These are phyloP conservation scores for Scaptodrosophila lebanonensis DNA, from an alignment of 1,140 invertebrate genomes.

Conservation along the genomic window DNA sequence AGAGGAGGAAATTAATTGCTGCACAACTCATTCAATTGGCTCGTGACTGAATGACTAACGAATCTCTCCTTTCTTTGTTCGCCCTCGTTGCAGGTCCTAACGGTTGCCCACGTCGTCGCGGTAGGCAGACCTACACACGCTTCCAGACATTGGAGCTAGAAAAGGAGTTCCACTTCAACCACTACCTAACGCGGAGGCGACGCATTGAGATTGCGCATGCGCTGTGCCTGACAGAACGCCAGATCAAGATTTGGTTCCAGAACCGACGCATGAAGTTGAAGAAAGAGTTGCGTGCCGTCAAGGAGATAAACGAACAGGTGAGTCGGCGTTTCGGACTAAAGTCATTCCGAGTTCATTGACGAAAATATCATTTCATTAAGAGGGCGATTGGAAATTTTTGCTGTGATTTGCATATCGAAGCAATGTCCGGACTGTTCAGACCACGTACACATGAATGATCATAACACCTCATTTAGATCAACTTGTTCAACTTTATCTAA, in stretches of 20 bases:
- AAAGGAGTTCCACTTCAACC: constrained; percentile 99
- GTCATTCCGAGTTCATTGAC: no score
- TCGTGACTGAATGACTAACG: constrained; percentile 42
- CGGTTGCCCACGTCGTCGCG: constrained; percentile 94
- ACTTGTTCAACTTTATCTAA: constrained; percentile 3
- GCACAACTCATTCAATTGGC: constrained; percentile 6
- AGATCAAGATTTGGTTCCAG: constrained; percentile 99
- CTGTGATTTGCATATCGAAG: constrained; percentile 8
- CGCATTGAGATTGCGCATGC: constrained; percentile 98
- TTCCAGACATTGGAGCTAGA: constrained; percentile 96
- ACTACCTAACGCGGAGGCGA: constrained; percentile 95
- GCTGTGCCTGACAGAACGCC: constrained; percentile 95
- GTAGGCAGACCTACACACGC: constrained; percentile 96
- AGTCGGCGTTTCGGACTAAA: no score
- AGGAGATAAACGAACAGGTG: constrained; percentile 95
- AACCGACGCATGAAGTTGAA: constrained; percentile 99
- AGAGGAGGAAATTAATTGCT: background rate
- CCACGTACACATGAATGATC: no score
- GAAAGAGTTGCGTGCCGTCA: constrained; percentile 94
- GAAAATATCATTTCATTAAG: no score
- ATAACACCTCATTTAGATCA: no score
- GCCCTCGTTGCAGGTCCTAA: constrained; percentile 89
- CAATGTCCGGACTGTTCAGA: background rate
- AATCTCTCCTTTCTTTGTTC: constrained; percentile 35
- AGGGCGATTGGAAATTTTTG: no score